These are phyloP conservation scores for Coracopsis vasa DNA, from an alignment of 2,113 vertebrate genomes.

Conservation along the genomic window DNA sequence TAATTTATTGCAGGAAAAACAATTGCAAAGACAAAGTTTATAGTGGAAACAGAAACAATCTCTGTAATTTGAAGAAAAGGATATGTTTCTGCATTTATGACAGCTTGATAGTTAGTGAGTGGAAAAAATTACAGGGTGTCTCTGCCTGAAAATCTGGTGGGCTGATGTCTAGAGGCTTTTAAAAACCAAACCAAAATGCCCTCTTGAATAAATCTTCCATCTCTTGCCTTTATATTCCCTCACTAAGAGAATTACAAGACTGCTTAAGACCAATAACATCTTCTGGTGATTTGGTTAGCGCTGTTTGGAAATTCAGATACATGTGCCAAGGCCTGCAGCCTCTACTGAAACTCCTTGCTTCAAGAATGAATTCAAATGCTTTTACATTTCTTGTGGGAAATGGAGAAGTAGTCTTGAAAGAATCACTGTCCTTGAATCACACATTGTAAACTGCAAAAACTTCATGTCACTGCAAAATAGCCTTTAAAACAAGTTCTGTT, in stretches of 20 bases:
- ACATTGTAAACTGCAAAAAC: neutral
- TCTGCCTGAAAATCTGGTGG: neutral
- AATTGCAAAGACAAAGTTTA: constrained; percentile 16
- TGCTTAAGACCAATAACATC: neutral
- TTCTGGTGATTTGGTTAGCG: neutral
- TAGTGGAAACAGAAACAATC: constrained; percentile 32
- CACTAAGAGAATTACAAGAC: neutral
- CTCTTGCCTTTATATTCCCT: neutral
- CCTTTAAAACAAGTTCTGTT: neutral
- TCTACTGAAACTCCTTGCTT: neutral
- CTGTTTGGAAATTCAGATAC: neutral
- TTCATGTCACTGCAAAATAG: neutral
- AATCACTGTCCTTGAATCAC: neutral
- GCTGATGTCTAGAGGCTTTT: neutral
- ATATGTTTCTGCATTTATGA: constrained; percentile 39
- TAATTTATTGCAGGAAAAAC: constrained; percentile 46
- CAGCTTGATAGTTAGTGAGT: constrained; percentile 5
- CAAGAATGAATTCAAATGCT: accelerated
- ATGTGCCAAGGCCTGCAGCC: neutral
- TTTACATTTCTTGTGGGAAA: neutral
- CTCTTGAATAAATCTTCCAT: neutral
- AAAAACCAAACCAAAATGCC: neutral
- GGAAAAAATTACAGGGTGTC: constrained; percentile 47
- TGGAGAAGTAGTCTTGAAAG: neutral
- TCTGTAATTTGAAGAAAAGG: constrained; percentile 55